These are phyloP conservation scores for Astyanax mexicanus DNA, from an alignment of 2,797 vertebrate genomes.

Conservation along the genomic window DNA sequence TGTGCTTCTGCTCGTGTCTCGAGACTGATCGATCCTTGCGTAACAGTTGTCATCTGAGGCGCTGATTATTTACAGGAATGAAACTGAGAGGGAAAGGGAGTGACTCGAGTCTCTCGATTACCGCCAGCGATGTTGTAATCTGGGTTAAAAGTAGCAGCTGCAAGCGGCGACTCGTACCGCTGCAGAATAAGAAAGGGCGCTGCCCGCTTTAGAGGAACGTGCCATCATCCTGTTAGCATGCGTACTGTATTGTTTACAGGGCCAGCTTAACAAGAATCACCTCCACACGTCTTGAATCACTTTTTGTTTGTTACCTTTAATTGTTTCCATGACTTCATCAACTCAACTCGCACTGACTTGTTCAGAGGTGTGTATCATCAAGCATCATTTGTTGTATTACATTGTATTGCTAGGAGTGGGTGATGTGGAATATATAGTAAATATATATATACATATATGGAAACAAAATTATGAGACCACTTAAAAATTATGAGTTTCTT, in stretches of 20 bases:
- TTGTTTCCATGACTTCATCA: not conserved
- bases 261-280: not conserved
- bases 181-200: not conserved
- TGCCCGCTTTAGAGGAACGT: conserved; percentile 11
- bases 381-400: not conserved
- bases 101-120: conserved; percentile 18
- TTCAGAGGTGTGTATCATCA: not conserved
- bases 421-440: no score
- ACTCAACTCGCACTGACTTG: not conserved
- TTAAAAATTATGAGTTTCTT: no score
- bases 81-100: conserved; percentile 2
- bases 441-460: no score
- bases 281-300: not conserved
- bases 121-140: conserved; percentile 21
- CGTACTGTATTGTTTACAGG: conserved; percentile 28
- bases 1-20: not conserved
- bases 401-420: no score
- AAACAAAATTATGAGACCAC: no score
- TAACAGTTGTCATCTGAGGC: not conserved
- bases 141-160: conserved; percentile 19
- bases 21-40: not conserved
- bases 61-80: not conserved
- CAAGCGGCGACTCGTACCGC: not conserved
- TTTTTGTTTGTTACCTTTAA: not conserved
- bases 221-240: conserved; percentile 26